Evolutionary conservation across 2,797 vertebrate species (phyloP).

Genomic region (Tinamus major): DNA sequence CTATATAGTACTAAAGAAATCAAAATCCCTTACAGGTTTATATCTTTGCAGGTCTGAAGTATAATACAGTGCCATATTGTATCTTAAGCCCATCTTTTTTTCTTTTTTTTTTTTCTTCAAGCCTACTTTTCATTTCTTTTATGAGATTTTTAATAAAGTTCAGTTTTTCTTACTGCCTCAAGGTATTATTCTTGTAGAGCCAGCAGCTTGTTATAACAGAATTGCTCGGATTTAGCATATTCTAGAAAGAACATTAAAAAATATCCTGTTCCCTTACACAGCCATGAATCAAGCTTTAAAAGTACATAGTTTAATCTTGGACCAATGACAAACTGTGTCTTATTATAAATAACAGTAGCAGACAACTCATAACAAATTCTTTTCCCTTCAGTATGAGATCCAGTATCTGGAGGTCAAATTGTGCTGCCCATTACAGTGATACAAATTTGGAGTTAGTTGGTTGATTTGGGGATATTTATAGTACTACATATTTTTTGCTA

Average conservation of each 20-base stretch:
- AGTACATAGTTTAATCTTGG: constrained; percentile 18
- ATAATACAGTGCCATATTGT: not conserved
- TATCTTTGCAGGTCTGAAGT: not conserved
- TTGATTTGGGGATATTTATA: constrained; percentile 25
- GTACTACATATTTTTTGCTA: constrained; percentile 12
- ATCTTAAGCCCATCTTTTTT: not conserved
- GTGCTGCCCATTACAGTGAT: not conserved
- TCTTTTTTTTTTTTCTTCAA: not conserved
- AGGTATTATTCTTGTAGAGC: constrained; percentile 46
- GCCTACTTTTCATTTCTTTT: constrained; percentile 12
- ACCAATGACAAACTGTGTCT: not conserved
- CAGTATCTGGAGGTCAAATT: not conserved
- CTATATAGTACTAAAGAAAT: not conserved
- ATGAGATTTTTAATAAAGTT: constrained; percentile 63
- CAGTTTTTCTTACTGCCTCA: constrained; percentile 33
- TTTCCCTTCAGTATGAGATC: constrained; percentile 10
- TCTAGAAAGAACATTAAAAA: constrained; percentile 15
- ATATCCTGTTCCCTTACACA: not conserved
- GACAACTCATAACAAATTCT: not conserved
- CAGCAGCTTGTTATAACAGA: not conserved
- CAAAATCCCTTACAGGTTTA: constrained; percentile 7
- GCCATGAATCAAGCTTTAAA: constrained; percentile 16
- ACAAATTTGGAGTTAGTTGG: not conserved
- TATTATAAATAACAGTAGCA: constrained; percentile 20
- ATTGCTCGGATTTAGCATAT: not conserved